Base-by-base conservation (phyloP, 2,797 vertebrate species). In the Podarcis lilfordi region DNA sequence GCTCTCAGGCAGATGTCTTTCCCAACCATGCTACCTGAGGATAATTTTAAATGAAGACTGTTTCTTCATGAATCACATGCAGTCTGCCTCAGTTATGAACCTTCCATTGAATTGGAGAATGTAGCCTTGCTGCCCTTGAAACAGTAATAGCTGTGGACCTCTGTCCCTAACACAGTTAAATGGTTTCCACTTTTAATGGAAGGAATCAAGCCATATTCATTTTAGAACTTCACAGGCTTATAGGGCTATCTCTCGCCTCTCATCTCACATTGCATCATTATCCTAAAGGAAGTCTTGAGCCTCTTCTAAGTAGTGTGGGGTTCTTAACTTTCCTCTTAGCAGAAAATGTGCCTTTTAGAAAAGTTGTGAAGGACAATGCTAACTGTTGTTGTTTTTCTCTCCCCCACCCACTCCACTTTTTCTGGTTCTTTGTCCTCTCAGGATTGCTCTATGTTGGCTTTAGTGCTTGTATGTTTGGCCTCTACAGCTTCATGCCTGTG, bases 401-500 rank as follows among this genome's bases (percentile, higher is more conserved):
- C 3, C 50, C 50, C 50, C 50, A 55, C 50, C 50, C 50, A 15
- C 50, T 55, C 50, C 50, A 55, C 50, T 4, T 55, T 55, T 55
- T 55, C n/a, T 23, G 8, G 35, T 94, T 90, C 90, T 94, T 90
- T 94, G 29, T 91, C 72, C 92, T 43, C 59, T 0, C 95, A 99
- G 98, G 98, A 45, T 96, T 99, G 82, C 97, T 99, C 86, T 99
- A 99, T 1, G 96, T 98, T 0, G 98, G 98, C 83, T 99, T 99
- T 90, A 98, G 98, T 19, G 98, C 97, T 95, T 99, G 98, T 95
- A 99, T 99, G 98, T 99, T 99, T 90, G 96, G 98, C 90, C 97
- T 99, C 80, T 99, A 99, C 96, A 99, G 98, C 96, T 98, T 99
- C 90, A 98, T 99, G 98, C 98, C 98, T 1, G 96, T 99, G 75